A percentile compares a stretch with the other conserved stretches of the same genome.
Evolutionary conservation across 1,140 invertebrate species (phyloP).

Genomic region (Drosophila pseudoobscura): DNA sequence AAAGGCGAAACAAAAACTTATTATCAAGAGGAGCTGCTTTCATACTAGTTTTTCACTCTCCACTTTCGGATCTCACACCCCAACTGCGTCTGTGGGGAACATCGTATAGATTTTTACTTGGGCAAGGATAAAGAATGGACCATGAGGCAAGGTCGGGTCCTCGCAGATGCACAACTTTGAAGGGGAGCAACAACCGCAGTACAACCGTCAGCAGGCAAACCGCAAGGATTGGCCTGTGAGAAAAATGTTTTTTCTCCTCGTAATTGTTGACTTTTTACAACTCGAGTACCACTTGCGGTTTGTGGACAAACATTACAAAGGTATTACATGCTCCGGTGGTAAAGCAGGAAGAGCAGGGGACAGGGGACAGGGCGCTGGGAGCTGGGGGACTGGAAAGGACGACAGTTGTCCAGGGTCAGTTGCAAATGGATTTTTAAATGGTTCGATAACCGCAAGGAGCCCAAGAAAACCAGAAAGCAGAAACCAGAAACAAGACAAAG

Average conservation of each 20-base stretch:
- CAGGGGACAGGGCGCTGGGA: neutral
- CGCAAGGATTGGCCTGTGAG: conserved; percentile 10
- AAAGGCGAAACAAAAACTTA: too few species aligned
- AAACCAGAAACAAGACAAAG: conserved; percentile 8
- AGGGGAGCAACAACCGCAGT: conserved; percentile 24
- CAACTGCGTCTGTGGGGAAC: too few species aligned
- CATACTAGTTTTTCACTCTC: too few species aligned
- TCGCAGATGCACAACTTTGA: too few species aligned
- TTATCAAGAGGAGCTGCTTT: too few species aligned
- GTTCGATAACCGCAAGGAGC: conserved; percentile 40
- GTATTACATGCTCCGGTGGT: conserved; percentile 46
- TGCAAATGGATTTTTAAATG: conserved; percentile 78
- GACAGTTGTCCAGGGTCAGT: conserved; percentile 56
- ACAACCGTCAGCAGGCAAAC: conserved; percentile 40
- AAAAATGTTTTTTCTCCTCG: too few species aligned
- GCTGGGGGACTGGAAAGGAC: conserved; percentile 9
- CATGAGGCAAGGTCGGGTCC: too few species aligned
- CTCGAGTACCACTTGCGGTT: conserved; percentile 41
- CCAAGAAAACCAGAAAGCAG: neutral
- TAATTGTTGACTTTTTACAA: too few species aligned
- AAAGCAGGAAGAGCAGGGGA: conserved; percentile 3
- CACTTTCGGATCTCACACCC: too few species aligned
- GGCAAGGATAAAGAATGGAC: too few species aligned
- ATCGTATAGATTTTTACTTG: too few species aligned
- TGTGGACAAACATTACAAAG: conserved; percentile 28